Evolutionary conservation across 2,888 invertebrate species (phyloP).

Genomic region (Agrochola circellaris): DNA sequence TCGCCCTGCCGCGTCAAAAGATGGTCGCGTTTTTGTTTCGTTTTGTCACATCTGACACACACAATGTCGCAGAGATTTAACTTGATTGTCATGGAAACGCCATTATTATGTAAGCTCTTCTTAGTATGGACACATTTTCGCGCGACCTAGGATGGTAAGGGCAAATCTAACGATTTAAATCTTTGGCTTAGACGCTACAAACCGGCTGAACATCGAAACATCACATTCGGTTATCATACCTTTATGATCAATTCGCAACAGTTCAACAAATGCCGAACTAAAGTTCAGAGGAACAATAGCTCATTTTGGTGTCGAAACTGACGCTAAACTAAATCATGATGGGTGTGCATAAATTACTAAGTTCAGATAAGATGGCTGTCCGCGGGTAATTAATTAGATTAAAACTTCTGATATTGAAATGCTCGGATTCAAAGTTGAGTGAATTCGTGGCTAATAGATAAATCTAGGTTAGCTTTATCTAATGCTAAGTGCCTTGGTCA

Average conservation of each 20-base stretch:
- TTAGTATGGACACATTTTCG: background rate
- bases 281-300: slow-evolving; percentile 87
- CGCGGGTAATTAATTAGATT: slow-evolving; percentile 54
- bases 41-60: background rate
- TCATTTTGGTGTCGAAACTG: slow-evolving; percentile 76
- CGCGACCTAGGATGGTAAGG: background rate
- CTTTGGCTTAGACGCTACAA: slow-evolving; percentile 1
- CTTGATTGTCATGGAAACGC: background rate
- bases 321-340: slow-evolving; percentile 66
- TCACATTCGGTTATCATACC: slow-evolving; percentile 76
- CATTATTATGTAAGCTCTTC: background rate
- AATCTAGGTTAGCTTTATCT: slow-evolving; percentile 41
- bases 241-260: slow-evolving; percentile 81
- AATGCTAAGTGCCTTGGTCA: slow-evolving; percentile 35
- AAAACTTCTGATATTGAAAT: slow-evolving; percentile 42
- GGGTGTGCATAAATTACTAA: slow-evolving; percentile 69
- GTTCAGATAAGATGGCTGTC: slow-evolving; percentile 57
- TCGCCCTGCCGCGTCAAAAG: background rate
- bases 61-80: too few relatives aligned
- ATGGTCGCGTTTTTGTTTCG: background rate
- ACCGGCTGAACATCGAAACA: slow-evolving; percentile 63
- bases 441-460: slow-evolving; percentile 55
- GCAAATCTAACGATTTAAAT: slow-evolving; percentile 1
- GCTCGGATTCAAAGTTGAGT: slow-evolving; percentile 45
- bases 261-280: slow-evolving; percentile 86